Percentiles rank a stretch among this genome's conserved stretches.
phyloP scores from a whole-genome alignment of 2,888 invertebrate genomes.

The Scaptomyza reducta region DNA sequence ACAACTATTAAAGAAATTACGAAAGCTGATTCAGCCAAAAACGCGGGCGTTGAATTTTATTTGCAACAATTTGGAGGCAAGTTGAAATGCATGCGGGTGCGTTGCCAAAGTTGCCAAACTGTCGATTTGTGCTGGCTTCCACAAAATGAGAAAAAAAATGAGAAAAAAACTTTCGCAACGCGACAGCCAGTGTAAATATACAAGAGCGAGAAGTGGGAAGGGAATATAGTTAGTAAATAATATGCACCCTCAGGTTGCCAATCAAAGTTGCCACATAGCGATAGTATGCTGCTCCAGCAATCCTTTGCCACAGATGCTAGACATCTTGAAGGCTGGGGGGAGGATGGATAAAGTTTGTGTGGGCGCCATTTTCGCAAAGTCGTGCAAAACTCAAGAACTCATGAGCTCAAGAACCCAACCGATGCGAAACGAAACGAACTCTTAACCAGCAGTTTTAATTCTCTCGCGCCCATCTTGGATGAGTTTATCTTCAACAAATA shows the following conservation, averaged over 20 bases:
- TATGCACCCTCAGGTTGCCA: conserved; percentile 62
- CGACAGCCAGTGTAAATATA: conserved; percentile 75
- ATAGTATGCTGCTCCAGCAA: conserved; percentile 20
- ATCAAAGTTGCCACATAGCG: conserved; percentile 55
- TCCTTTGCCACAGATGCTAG: neutral
- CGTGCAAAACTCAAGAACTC: conserved; percentile 23
- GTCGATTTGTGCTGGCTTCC: conserved; percentile 59
- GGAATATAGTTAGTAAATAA: conserved; percentile 45
- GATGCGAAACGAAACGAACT: conserved; percentile 9
- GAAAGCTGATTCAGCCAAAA: conserved; percentile 63
- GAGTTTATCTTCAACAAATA: conserved; percentile 69
- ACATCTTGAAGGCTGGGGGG: neutral
- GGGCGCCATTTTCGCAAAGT: conserved; percentile 15
- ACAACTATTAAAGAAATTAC: conserved; percentile 81
- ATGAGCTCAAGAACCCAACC: neutral
- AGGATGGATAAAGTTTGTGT: conserved; percentile 26
- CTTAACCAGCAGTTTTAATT: conserved; percentile 72
- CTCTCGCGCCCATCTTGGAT: conserved; percentile 56
- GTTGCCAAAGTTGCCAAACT: conserved; percentile 68
- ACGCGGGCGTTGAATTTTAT: conserved; percentile 55
- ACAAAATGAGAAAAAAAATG: neutral
- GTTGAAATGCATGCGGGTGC: conserved; percentile 72
- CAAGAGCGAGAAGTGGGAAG: neutral
- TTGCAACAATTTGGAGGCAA: conserved; percentile 76
- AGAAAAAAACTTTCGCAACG: conserved; percentile 53